These are phyloP conservation scores for Leucoptera coffeella DNA, from an alignment of 2,888 invertebrate species.

Conservation along the genomic window DNA sequence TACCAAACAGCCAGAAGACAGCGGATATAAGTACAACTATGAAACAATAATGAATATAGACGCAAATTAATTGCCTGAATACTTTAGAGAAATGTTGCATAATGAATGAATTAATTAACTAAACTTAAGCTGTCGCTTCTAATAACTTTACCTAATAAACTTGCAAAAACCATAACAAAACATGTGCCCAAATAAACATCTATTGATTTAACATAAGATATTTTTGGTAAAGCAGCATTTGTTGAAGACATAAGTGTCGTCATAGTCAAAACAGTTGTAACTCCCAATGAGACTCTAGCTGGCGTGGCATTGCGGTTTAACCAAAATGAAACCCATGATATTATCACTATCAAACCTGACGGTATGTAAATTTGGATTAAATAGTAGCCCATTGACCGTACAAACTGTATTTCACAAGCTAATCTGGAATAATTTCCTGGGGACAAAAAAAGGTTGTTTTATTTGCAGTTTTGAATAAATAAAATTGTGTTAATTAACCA, in stretches of 20 bases:
- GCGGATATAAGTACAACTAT: no score
- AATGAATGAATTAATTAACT: no score
- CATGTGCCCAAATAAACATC: conserved; percentile 96
- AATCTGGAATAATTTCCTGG: conserved; percentile 93
- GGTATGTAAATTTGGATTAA: conserved; percentile 98
- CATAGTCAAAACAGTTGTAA: conserved; percentile 96
- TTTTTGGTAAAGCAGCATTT: conserved; percentile 94
- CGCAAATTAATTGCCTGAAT: no score
- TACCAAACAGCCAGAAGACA: no score
- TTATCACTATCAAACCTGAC: conserved; percentile 93
- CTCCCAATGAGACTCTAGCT: conserved; percentile 87
- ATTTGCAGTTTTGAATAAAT: no score
- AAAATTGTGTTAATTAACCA: neutral
- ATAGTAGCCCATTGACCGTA: conserved; percentile 97
- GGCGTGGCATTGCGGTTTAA: conserved; percentile 92
- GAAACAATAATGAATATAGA: no score
- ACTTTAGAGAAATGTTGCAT: no score
- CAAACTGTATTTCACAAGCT: conserved; percentile 95
- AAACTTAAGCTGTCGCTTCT: no score
- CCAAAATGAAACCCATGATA: conserved; percentile 97
- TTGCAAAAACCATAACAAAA: conserved; percentile 99
- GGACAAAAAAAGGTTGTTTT: conserved; percentile 6
- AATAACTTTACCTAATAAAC: conserved; percentile 79
- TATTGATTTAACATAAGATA: conserved; percentile 96
- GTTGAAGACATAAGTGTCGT: conserved; percentile 96